Conservation (phyloP, 2,888 invertebrate genomes). For the Gasteruption jaculator region DNA sequence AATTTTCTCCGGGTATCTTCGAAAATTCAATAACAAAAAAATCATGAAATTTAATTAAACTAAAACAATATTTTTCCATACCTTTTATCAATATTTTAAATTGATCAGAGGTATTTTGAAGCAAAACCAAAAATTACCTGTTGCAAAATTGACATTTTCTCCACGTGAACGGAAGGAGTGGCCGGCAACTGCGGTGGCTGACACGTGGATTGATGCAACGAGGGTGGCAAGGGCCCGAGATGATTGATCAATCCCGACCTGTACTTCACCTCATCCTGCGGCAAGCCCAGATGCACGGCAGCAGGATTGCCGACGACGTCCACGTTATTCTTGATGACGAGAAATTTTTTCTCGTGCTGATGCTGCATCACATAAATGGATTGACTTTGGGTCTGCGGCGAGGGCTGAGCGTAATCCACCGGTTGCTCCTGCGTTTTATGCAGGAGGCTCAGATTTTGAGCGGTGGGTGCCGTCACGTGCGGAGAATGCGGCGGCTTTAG, state of each 20-base stretch:
- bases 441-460: slow-evolving; percentile 37
- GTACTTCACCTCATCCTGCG: slow-evolving; percentile 54
- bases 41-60: neutral
- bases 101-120: neutral
- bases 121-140: slow-evolving; percentile 37
- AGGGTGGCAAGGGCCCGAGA: slow-evolving; percentile 34
- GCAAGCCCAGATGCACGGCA: slow-evolving; percentile 46
- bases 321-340: slow-evolving; percentile 59
- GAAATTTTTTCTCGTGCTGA: slow-evolving; percentile 59
- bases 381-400: slow-evolving; percentile 29
- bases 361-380: slow-evolving; percentile 45
- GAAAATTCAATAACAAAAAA: too few species aligned
- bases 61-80: too few species aligned
- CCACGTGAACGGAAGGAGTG: slow-evolving; percentile 38
- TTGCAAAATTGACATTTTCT: slow-evolving; percentile 39
- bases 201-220: slow-evolving; percentile 39
- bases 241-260: slow-evolving; percentile 42
- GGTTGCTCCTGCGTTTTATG: slow-evolving; percentile 43
- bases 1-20: too few species aligned
- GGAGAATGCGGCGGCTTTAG: slow-evolving; percentile 41
- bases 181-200: slow-evolving; percentile 40
- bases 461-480: slow-evolving; percentile 30
- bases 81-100: slow-evolving; percentile 8
- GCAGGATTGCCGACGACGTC: slow-evolving; percentile 38
- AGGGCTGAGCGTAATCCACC: slow-evolving; percentile 42